Evolutionary conservation across 2,888 invertebrate genomes (phyloP), one percentile per base, ranked within the genome.

Genomic region (Dusona sp.): DNA sequence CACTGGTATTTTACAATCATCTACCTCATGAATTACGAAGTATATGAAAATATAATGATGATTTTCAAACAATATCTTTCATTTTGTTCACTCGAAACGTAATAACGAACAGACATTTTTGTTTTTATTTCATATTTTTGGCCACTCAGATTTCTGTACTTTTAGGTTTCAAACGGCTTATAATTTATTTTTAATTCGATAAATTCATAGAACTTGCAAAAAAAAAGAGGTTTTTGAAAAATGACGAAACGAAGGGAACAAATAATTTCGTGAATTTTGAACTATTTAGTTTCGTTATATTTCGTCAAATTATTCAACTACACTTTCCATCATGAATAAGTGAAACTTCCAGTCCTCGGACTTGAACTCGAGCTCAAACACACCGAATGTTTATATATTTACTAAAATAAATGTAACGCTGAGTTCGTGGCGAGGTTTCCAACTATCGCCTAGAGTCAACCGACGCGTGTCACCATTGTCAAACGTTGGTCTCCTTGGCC

Each of bases 281-380:
- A 22, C 11, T 54, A 8, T 22, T 11, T 7, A n/a, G 22, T 22
- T 11, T 54, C 11, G 8, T 54, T 54, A 11, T 7, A 16, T 29
- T 61, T 61, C 4, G 6, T 61, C 29, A 2, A 61, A 7, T 16
- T 61, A 61, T 61, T 16, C 29, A 29, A 61, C 25, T 25, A 57
- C 61, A 29, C 61, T 61, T 61, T 29, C 61, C 16, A 29, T 61
- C 61, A 61, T 61, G 61, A 61, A 61, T 61, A 61, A 61, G 61
- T 61, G 61, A 67, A 67, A 38, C 67, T 38, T n/a, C 11, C 36
- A 65, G 67, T n/a, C 67, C 67, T 67, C 67, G 67, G 67, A 67
- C 67, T 67, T 38, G 38, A 67, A 67, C 67, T 38, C 38, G 3
- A 22, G 11, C 67, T 67, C 38, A 16, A 16, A 33, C 57, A 25